A percentile compares a stretch with the other conserved stretches of the same genome.
These are phyloP conservation scores for Cyanoramphus novaezelandiae DNA, from an alignment of 2,113 vertebrate genomes.

Conservation along the genomic window DNA sequence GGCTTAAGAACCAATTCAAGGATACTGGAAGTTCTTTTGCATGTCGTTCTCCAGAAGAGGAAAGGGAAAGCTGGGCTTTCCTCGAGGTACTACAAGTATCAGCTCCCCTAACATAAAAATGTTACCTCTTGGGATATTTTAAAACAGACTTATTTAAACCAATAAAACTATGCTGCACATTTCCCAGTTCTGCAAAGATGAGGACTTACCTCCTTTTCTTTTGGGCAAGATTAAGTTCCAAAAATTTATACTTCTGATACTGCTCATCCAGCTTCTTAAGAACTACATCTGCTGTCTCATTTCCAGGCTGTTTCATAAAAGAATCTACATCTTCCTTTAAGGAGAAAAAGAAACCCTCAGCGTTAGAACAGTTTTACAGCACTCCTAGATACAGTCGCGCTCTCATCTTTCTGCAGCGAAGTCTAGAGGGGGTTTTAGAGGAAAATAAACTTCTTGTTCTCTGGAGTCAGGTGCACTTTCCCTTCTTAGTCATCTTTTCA, in stretches of 20 bases:
- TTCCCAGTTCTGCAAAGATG: neutral
- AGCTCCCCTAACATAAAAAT: neutral
- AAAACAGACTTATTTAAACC: neutral
- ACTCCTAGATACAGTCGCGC: neutral
- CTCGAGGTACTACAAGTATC: neutral
- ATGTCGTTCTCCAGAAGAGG: neutral
- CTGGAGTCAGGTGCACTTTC: neutral
- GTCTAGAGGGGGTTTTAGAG: neutral
- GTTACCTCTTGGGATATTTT: neutral
- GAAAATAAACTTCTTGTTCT: neutral
- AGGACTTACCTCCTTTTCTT: slow-evolving; percentile 91
- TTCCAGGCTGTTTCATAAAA: slow-evolving; percentile 95
- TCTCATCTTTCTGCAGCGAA: neutral
- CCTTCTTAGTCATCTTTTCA: neutral
- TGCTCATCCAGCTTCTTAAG: slow-evolving; percentile 95
- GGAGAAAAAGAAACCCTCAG: slow-evolving; percentile 42
- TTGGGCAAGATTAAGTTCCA: slow-evolving; percentile 97
- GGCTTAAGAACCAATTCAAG: neutral
- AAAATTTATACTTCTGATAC: slow-evolving; percentile 99
- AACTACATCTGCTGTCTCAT: slow-evolving; percentile 90
- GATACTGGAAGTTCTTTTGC: neutral
- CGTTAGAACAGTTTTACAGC: slow-evolving; percentile 22
- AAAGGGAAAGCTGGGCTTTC: neutral
- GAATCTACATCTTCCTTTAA: slow-evolving; percentile 96
- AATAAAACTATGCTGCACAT: neutral